phyloP scores from a whole-genome alignment of 2,888 invertebrate species.

The Polymixis flavicincta region DNA sequence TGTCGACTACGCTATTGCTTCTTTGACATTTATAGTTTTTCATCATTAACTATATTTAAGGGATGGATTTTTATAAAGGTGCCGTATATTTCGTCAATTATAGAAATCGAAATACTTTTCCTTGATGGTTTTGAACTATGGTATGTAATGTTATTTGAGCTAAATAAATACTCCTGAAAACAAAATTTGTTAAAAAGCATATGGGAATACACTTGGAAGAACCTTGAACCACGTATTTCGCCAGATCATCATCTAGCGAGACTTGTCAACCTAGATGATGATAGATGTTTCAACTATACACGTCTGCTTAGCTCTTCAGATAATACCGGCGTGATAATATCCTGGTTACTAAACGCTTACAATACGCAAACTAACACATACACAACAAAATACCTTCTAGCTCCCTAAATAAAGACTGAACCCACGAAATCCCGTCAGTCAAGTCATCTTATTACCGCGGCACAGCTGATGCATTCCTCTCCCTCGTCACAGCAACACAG shows the following conservation, averaged over 20 bases:
- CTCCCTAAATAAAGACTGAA: neutral
- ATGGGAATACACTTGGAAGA: too few species aligned
- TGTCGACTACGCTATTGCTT: neutral
- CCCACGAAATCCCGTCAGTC: neutral
- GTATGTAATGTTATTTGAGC: too few species aligned
- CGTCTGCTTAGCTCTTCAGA: too few species aligned
- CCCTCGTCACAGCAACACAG: slow-evolving; percentile 8
- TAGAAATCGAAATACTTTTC: too few species aligned
- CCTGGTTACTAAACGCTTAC: neutral
- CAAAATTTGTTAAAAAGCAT: too few species aligned
- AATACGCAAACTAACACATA: neutral
- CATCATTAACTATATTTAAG: neutral
- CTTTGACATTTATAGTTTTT: neutral
- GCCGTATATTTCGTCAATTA: too few species aligned
- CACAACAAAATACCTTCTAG: neutral
- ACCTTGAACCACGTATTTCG: too few species aligned
- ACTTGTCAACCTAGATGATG: too few species aligned
- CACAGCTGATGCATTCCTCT: slow-evolving; percentile 20
- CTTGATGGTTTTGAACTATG: too few species aligned
- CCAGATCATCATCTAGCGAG: too few species aligned
- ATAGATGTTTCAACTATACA: too few species aligned
- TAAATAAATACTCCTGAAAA: too few species aligned
- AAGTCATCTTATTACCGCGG: neutral
- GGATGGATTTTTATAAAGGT: neutral
- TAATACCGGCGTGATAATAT: neutral